Conservation (phyloP, 2,797 vertebrate species). For the Ctenopoma multispine region DNA sequence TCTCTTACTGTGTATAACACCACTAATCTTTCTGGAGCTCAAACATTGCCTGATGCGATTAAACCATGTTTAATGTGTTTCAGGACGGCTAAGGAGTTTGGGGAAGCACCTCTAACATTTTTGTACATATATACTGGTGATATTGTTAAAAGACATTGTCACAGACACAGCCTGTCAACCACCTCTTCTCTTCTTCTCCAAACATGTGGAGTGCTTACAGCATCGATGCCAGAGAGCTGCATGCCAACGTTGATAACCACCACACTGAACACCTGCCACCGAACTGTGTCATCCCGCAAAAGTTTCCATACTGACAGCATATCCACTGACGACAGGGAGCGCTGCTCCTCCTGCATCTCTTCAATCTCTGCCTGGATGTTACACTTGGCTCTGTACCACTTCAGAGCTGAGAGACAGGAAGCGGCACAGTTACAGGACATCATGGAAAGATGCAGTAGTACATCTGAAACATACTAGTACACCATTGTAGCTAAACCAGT, state of each 20-base stretch:
- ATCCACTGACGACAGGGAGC: slow-evolving; percentile 83
- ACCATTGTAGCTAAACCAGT: neutral
- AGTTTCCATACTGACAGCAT: slow-evolving; percentile 85
- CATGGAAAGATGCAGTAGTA: neutral
- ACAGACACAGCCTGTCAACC: too few species aligned
- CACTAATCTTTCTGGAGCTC: too few species aligned
- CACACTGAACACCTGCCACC: slow-evolving; percentile 90
- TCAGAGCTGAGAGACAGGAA: slow-evolving; percentile 80
- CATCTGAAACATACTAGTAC: neutral
- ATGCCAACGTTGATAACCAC: slow-evolving; percentile 91
- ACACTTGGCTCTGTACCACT: slow-evolving; percentile 84
- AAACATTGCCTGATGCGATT: too few species aligned
- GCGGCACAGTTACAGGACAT: neutral
- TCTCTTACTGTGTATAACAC: too few species aligned
- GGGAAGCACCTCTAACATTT: too few species aligned
- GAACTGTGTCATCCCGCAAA: slow-evolving; percentile 82
- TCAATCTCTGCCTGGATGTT: slow-evolving; percentile 88
- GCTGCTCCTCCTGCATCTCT: slow-evolving; percentile 93
- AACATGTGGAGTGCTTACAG: slow-evolving; percentile 85
- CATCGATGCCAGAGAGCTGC: slow-evolving; percentile 94
- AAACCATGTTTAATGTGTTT: too few species aligned
- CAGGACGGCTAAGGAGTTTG: too few species aligned
- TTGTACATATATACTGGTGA: too few species aligned
- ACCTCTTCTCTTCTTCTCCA: too few species aligned
- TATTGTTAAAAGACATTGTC: too few species aligned